These are phyloP conservation scores for Crotalus viridis DNA, from an alignment of 2,113 vertebrate genomes.

Conservation along the genomic window DNA sequence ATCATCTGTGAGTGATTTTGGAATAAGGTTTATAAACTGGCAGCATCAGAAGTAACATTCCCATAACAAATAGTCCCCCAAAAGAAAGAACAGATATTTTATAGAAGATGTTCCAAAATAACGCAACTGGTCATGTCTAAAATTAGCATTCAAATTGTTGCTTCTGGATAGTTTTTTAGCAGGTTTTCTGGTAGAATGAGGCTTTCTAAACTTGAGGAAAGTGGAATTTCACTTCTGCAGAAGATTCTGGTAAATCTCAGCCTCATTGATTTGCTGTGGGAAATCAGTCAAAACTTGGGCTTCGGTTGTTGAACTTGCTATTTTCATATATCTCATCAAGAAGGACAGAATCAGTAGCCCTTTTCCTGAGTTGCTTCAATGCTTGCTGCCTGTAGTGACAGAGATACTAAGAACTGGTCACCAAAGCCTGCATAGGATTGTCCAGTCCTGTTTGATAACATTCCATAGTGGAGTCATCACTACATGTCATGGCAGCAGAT, in stretches of 20 bases:
- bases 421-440: not conserved
- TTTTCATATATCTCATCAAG: not conserved
- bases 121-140: conserved; percentile 55
- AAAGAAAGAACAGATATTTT: conserved; percentile 65
- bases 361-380: not conserved
- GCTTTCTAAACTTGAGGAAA: not conserved
- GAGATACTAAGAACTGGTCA: not conserved
- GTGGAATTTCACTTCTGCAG: not conserved
- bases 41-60: conserved; percentile 54
- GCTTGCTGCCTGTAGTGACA: not conserved
- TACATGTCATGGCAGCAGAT: not conserved
- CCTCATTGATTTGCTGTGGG: not conserved
- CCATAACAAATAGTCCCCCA: conserved; percentile 42
- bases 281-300: not conserved
- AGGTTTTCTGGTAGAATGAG: not conserved
- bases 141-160: conserved; percentile 44
- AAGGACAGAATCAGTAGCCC: not conserved
- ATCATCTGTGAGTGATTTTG: not conserved
- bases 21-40: conserved; percentile 11
- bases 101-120: conserved; percentile 62
- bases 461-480: not conserved
- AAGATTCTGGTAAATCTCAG: not conserved
- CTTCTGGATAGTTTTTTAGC: not conserved
- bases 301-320: not conserved
- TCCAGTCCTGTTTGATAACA: not conserved